Base-by-base conservation (phyloP, 2,113 vertebrate species). In the Lutjanus erythropterus region DNA sequence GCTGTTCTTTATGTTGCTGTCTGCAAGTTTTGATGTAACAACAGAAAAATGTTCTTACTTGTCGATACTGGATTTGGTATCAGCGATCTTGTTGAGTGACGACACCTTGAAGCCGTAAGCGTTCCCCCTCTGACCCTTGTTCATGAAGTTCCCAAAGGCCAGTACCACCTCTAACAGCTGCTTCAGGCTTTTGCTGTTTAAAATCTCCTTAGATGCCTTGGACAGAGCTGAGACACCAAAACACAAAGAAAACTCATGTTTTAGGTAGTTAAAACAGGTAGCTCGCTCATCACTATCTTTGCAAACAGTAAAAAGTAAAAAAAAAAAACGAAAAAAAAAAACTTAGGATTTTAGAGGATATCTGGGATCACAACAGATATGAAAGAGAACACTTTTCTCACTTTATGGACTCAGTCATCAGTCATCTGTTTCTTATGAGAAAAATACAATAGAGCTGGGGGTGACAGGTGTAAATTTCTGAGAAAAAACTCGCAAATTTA, bases 131-230 rank as follows among this genome's bases (percentile, higher is more conserved):
- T 98, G 98, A 75, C 98, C 98, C 89, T 99, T 99, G 93, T 99
- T 99, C 98, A 99, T 99, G 91, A 98, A 99, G 95, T 99, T 99
- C 49, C 98, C 98, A 25, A 99, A 98, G 9, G 98, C 98, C 91
- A 99, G 94, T 79, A 99, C 98, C 90, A 99, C 98, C 89, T 99
- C 98, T 82, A 99, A 69, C 76, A 99, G 94, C 94, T 99, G 97
- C 94, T 95, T 97, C 75, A 99, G 94, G 89, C 95, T 97, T 49
- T 88, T 92, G 88, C 98, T 99, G 81, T 96, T 96, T 59, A 99
- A 93, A 15, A 98, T 94, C n/a, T 99, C 97, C 88, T 96, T 97
- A 23, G 97, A 99, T 1, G 97, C 97, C 5, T 94, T 94, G 2
- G 93, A 93, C 84, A 99, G 96, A 5, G 98, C 98, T 99, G 81